phyloP scores from a whole-genome alignment of 2,797 vertebrate species.

The Xyrichtys novacula region DNA sequence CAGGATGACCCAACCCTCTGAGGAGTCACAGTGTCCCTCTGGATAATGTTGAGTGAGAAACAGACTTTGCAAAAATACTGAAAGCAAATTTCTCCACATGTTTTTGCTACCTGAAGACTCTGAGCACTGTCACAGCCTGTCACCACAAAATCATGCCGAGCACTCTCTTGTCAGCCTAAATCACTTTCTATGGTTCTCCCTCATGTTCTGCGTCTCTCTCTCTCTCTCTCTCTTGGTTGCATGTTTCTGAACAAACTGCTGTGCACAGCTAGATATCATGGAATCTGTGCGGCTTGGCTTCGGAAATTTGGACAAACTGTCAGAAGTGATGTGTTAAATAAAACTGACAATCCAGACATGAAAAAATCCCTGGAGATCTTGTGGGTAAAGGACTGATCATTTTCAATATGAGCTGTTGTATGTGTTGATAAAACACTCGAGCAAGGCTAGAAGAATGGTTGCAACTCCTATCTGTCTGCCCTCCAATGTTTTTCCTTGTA shows the following conservation, averaged over 20 bases:
- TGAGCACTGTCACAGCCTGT: conserved; percentile 69
- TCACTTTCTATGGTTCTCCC: conserved; percentile 70
- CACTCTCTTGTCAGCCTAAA: conserved; percentile 76
- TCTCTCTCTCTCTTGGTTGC: conserved; percentile 34
- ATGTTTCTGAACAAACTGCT: conserved; percentile 68
- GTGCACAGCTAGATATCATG: conserved; percentile 65
- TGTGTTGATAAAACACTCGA: conserved; percentile 49
- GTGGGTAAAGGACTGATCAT: conserved; percentile 52
- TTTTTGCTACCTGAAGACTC: conserved; percentile 58
- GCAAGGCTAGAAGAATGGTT: conserved; percentile 33
- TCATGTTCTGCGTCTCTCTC: conserved; percentile 66
- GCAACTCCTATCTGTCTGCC: conserved; percentile 49
- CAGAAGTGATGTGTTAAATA: conserved; percentile 56
- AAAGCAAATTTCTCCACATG: conserved; percentile 43
- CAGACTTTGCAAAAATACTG: conserved; percentile 43
- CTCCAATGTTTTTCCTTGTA: conserved; percentile 48
- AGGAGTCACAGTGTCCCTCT: conserved; percentile 9
- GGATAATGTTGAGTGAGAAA: conserved; percentile 39
- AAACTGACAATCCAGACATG: conserved; percentile 54
- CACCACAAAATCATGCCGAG: conserved; percentile 67
- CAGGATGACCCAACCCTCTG: conserved; percentile 14
- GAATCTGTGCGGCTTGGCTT: conserved; percentile 57
- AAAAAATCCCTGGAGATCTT: conserved; percentile 37
- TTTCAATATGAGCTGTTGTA: conserved; percentile 32
- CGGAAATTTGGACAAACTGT: conserved; percentile 55